Evolutionary conservation across 2,113 vertebrate species (phyloP), one percentile per base, ranked within the genome.

Genomic region (Peromyscus polionotus): DNA sequence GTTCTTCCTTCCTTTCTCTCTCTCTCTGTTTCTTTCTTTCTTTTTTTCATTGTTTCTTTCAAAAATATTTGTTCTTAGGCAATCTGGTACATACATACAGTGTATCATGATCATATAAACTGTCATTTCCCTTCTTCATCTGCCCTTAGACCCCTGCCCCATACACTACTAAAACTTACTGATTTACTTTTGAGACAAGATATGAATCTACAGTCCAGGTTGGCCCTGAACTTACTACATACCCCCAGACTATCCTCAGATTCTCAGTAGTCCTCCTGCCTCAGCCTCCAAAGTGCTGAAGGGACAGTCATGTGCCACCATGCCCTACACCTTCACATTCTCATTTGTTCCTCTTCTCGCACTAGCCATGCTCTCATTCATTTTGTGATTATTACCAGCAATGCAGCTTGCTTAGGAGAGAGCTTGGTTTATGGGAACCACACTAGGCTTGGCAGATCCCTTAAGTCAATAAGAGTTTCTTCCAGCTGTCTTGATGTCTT

Each of bases 381-480:
- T 42, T 94, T 65, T 81, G 70, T 65, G 88, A 70, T 89, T 88
- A 33, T 48, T 93, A 77, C 24, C 8, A 57, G 73, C 8, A 81
- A 31, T 3, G 12, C 9, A 75, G 61, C 70, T 95, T n/a, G 75
- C 67, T 73, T 91, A 91, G 93, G 81, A 79, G 16, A 92, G 65
- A 72, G 68, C 11, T 31, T 0, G 3, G 67, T 59, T 17, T 5
- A n/a, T 19, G n/a, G 8, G 51, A 86, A 28, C 20, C 19, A 31
- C 20, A 45, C 76, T 33, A 76, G 7, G 3, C 61, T 57, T 88
- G 12, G 20, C 5, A 17, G 17, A 48, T 79, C 70, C 75, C 88
- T 84, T 70, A 91, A 91, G 80, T 84, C 92, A 90, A 80, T 16
- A 92, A 81, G 77, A 94, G 93, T 93, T 93, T 70, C 83, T 85